A percentile compares a stretch with the other conserved stretches of the same genome.
Conservation (phyloP, 30 jellyfish, hydroid and myxozoan genomes). For the Kudoa iwatai region DNA sequence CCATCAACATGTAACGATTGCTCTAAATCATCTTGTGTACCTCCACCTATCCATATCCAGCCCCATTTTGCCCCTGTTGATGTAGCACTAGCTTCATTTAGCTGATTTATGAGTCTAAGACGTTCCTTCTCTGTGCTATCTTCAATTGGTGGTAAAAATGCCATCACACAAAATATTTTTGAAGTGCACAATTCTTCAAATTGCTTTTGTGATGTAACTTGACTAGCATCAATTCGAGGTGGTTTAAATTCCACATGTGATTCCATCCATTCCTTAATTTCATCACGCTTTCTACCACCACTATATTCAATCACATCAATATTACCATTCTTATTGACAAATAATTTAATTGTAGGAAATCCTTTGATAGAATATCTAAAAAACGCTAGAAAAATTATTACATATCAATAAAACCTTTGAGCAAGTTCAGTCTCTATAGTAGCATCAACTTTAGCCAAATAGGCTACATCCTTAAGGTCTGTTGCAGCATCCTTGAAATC, state of each 20-base stretch:
- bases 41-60: too few species aligned
- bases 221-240: constrained; percentile 39
- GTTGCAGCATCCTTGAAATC: constrained; percentile 64
- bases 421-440: too few species aligned
- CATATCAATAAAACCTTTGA: too few species aligned
- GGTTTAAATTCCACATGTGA: constrained; percentile 10
- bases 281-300: constrained; percentile 71
- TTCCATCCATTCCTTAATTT: constrained; percentile 21
- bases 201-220: constrained; percentile 6
- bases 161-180: constrained; percentile 29
- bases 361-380: constrained; percentile 21
- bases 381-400: too few species aligned
- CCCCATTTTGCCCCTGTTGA: too few species aligned
- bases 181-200: constrained; percentile 17
- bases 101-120: too few species aligned
- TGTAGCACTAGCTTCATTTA: too few species aligned
- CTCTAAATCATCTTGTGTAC: too few species aligned
- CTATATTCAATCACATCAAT: constrained; percentile 17
- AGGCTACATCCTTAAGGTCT: constrained; percentile 24
- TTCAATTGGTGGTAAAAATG: constrained; percentile 28
- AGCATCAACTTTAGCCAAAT: too few species aligned
- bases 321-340: constrained; percentile 17
- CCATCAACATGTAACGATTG: too few species aligned
- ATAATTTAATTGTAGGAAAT: constrained; percentile 32
- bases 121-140: too few species aligned